Base-by-base conservation (phyloP, 2,797 vertebrate species). In the Poeciliopsis turneri region DNA sequence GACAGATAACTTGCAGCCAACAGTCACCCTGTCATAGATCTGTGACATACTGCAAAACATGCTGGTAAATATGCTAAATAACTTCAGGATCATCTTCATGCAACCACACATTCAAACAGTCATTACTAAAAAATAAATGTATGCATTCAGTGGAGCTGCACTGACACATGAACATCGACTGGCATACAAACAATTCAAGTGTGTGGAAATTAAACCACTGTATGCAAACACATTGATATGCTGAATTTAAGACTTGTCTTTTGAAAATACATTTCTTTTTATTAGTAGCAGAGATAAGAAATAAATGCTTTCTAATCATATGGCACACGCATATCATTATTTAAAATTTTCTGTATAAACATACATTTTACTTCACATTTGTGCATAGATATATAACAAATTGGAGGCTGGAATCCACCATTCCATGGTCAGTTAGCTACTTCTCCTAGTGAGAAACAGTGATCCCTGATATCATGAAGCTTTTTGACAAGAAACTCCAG, bases 291-390 rank as follows among this genome's bases (percentile, higher is more conserved):
- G 79, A 64, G 46, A 57, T 72, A 39, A 78, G 46, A 55, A 79
- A 41, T 47, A 79, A 84, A 78, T 61, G 68, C 49, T 78, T 53
- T 4, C 64, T 84, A 82, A 84, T 87, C 76, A 72, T 61, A 45
- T 41, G 20, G 9, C 30, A 18, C 7, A 68, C 2, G 1, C 64
- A 68, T 39, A 66, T 66, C 16, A 10, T 64, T 18, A 8, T 39
- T 39, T 66, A 36, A 36, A 3, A 20, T 64, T 66, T 66, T 8
- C 18, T 66, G 16, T 66, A 39, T 36, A 20, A 36, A 64, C 10
- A 64, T 64, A 20, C 16, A 18, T 36, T 66, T 9, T 39, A 23
- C 33, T 36, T 36, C 7, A 36, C 20, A 23, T 66, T 66, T 20
- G 33, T 36, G 30, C 33, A 66, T 20, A 23, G 15, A 66, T 18